Evolutionary conservation across 2,797 vertebrate species (phyloP).

Genomic region (Brachyalestes nurse): DNA sequence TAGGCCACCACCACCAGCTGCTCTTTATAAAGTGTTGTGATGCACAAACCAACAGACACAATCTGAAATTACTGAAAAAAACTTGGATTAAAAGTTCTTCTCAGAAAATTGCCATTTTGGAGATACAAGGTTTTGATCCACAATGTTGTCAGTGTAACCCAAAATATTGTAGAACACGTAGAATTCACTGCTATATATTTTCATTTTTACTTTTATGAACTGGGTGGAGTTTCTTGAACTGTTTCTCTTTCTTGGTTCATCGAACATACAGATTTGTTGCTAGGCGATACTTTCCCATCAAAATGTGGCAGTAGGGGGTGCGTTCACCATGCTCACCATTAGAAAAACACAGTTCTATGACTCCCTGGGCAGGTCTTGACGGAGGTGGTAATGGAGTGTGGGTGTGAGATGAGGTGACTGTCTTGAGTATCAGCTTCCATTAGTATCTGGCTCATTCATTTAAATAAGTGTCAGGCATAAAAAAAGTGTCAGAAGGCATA

Average conservation of each 20-base stretch:
- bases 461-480: constrained; percentile 43
- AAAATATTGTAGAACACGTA: background rate
- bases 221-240: background rate
- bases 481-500: constrained; percentile 26
- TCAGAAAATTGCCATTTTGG: too few relatives aligned
- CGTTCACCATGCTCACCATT: background rate
- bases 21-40: too few relatives aligned
- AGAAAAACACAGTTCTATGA: constrained; percentile 1
- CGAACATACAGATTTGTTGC: constrained; percentile 13
- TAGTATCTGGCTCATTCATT: constrained; percentile 47
- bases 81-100: too few relatives aligned
- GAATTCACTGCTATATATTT: background rate
- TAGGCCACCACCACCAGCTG: too few relatives aligned
- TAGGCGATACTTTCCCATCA: constrained; percentile 23
- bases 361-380: constrained; percentile 20
- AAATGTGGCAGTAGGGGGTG: constrained; percentile 11
- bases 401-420: constrained; percentile 43
- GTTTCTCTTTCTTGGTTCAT: background rate
- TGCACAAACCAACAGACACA: too few relatives aligned
- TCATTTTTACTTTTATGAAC: background rate
- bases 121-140: too few relatives aligned
- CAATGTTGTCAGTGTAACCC: background rate
- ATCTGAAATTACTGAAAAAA: too few relatives aligned
- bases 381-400: constrained; percentile 43
- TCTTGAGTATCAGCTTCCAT: constrained; percentile 51